phyloP scores from a whole-genome alignment of 1,140 invertebrate genomes.

The Anoplophora glabripennis region DNA sequence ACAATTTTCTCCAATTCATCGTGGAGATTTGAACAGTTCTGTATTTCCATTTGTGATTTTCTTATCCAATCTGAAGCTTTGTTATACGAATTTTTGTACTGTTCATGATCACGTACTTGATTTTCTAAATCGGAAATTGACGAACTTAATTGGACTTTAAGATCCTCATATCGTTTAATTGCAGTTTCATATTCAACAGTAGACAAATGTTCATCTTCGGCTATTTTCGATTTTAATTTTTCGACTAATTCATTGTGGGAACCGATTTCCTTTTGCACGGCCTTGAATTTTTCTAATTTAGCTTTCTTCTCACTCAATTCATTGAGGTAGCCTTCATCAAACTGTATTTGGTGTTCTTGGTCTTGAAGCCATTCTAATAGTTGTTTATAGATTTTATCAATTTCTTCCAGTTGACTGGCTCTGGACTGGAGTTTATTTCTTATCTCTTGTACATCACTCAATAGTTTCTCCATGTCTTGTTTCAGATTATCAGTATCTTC shows the following conservation, averaged over 20 bases:
- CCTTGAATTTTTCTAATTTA: conserved; percentile 77
- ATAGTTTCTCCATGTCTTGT: conserved; percentile 81
- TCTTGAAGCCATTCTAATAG: conserved; percentile 83
- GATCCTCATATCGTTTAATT: conserved; percentile 66
- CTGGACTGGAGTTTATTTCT: conserved; percentile 69
- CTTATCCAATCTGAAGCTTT: conserved; percentile 86
- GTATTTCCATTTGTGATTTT: conserved; percentile 76
- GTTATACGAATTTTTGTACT: conserved; percentile 77
- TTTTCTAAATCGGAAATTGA: conserved; percentile 67
- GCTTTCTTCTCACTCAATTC: conserved; percentile 89
- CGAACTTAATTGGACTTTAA: conserved; percentile 62
- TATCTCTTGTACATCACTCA: conserved; percentile 75
- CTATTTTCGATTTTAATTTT: conserved; percentile 64
- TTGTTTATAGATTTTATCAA: conserved; percentile 75
- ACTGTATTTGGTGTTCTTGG: conserved; percentile 75
- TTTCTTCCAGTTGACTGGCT: conserved; percentile 76
- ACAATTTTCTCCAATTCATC: conserved; percentile 75
- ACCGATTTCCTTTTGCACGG: conserved; percentile 72
- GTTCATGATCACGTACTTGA: conserved; percentile 84
- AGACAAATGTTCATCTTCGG: conserved; percentile 64
- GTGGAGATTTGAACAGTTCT: conserved; percentile 79
- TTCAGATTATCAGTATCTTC: conserved; percentile 86
- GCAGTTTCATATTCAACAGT: conserved; percentile 67
- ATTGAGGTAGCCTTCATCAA: conserved; percentile 68
- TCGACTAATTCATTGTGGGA: conserved; percentile 73